These are phyloP conservation scores for Aptenodytes forsteri DNA, from an alignment of 2,113 vertebrate genomes.

Conservation along the genomic window DNA sequence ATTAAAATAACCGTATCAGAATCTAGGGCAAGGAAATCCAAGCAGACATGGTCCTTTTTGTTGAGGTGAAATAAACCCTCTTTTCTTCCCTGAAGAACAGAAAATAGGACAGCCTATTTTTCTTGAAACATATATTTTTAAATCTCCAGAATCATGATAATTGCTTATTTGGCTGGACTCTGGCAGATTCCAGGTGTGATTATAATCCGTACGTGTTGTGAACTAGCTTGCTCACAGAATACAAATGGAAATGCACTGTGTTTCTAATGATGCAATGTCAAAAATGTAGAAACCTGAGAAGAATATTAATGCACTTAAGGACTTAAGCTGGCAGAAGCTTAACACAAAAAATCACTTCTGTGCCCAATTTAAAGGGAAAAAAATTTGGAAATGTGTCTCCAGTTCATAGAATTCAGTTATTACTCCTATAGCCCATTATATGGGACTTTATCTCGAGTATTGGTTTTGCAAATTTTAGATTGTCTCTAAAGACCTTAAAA, in stretches of 20 bases:
- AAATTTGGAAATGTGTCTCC: not conserved
- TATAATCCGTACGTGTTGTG: not conserved
- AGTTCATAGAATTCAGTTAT: not conserved
- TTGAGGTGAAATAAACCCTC: not conserved
- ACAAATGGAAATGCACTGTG: not conserved
- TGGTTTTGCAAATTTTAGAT: not conserved
- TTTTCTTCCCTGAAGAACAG: not conserved
- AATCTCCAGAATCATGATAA: not conserved
- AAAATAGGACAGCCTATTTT: not conserved
- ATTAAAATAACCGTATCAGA: constrained; percentile 52
- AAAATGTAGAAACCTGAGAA: not conserved
- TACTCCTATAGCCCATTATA: not conserved
- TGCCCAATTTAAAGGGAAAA: not conserved
- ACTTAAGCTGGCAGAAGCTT: not conserved
- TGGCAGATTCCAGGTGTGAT: not conserved
- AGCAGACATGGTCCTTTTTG: not conserved
- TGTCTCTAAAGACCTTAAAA: not conserved
- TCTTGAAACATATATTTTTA: not conserved
- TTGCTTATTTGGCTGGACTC: constrained; percentile 2
- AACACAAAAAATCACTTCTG: not conserved
- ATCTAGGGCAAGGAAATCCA: not conserved
- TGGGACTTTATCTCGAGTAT: rapidly evolving
- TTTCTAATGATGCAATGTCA: not conserved
- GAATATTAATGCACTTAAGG: not conserved
- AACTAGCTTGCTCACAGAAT: not conserved